These are phyloP conservation scores for Ceratosolen fusciceps DNA, from an alignment of 1,140 invertebrate species.

Conservation along the genomic window DNA sequence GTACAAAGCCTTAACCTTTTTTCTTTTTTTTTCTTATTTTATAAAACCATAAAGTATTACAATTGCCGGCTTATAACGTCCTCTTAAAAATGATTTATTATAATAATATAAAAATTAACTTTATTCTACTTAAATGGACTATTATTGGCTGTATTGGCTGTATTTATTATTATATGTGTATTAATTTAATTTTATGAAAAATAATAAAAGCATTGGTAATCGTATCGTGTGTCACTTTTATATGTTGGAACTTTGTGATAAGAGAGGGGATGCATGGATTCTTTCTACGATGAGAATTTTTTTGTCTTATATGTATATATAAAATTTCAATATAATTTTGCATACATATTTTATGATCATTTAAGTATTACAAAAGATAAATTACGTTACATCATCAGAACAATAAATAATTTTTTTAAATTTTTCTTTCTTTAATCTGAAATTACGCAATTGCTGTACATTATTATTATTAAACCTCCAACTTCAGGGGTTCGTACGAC, in stretches of 20 bases:
- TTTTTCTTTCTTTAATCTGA: conserved; percentile 14
- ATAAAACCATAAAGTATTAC: conserved; percentile 5
- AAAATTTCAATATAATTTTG: conserved; percentile 34
- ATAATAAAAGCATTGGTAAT: no score
- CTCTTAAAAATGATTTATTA: no score
- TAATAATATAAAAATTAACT: no score
- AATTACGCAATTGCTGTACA: conserved; percentile 40
- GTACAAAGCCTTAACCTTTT: conserved; percentile 8
- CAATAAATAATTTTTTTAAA: conserved; percentile 42
- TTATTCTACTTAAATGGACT: no score
- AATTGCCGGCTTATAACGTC: no score
- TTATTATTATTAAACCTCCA: conserved; percentile 43
- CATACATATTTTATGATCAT: conserved; percentile 41
- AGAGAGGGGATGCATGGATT: background rate
- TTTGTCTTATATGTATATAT: no score
- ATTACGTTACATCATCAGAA: conserved; percentile 45
- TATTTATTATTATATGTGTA: no score
- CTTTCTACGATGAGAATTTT: conserved; percentile 31
- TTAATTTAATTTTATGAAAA: no score
- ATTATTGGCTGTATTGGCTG: no score
- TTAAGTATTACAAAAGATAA: conserved; percentile 45
- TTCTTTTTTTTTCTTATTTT: background rate
- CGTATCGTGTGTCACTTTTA: no score
- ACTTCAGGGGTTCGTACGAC: conserved; percentile 30
- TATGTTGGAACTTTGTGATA: no score